Evolutionary conservation across 2,888 invertebrate species (phyloP), one percentile per base, ranked within the genome.

Genomic region (Raillietiella orientalis): DNA sequence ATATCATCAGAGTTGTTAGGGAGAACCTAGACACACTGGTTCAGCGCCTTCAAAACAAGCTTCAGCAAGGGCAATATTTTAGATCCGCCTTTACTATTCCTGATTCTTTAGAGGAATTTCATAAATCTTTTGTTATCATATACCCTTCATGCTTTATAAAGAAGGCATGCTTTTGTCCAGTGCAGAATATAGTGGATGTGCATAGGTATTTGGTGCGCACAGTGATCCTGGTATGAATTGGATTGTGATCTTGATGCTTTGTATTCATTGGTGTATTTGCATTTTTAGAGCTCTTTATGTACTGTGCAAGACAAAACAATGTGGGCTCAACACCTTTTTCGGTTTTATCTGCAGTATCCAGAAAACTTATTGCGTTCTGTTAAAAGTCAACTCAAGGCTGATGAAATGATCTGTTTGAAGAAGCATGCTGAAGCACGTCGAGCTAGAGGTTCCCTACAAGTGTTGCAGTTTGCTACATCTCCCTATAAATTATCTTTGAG

Each of bases 261-360:
- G 14, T 25, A 30, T 12, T 26, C 28, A 16, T 33, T 31, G 14
- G 21, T 24, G 24, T 25, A 26, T 11, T 26, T 30, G 27, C 30
- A 28, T 63, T 26, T 12, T 10, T 60, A 69, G 40, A 62, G 65
- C 33, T 59, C 62, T 0, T 46, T 69, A 37, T 58, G 57, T 29
- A 55, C 55, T 36, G 45, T 48, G 21, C 49, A 54, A 29, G 61
- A 65, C 34, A 59, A 62, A 36, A 53, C 56, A 2, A 55, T 58
- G 0, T 59, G 59, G 42, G 55, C 59, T 2, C 55, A 59, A 34
- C 64, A 66, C 33, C 47, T 70, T 31, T 65, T 62, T 35, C 58
- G 58, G 37, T 55, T 69, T 10, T 67, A 67, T 37, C 62, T 63
- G 34, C 60, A 60, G 33, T 72, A 62, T 42, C 56, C 64, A 0